Base-by-base conservation (phyloP, 2,113 vertebrate species). In the Glareola pratincola region DNA sequence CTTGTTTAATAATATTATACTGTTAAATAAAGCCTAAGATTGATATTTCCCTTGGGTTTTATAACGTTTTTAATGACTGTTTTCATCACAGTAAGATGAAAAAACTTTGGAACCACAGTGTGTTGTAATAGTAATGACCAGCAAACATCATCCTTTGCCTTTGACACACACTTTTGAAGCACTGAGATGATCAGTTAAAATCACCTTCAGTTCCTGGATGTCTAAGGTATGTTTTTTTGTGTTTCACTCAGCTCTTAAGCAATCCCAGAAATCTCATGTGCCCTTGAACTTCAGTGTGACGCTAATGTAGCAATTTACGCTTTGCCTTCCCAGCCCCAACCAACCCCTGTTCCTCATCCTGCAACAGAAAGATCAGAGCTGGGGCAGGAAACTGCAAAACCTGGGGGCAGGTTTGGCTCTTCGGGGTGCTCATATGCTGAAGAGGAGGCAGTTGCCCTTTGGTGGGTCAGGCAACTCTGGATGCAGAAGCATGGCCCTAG, bases 401-500 rank as follows among this genome's bases (percentile, higher is more conserved):
- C 12, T 9, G 7, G 45, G 10, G 7, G 8, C 23, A 60, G 67
- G 27, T n/a, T 59, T 2, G 2, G 23, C 37, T 67, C 19, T 50
- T 17, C 2, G 14, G n/a, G 17, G 4, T 37, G 29, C 15, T 59
- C 4, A 8, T 6, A 14, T 0, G 39, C 34, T 20, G 51, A 36
- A 47, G 34, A 76, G 26, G 14, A 90, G 27, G 26, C 21, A 48
- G 22, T 7, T 81, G 66, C 7, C 30, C 8, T n/a, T 60, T 27
- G 50, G 18, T 71, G 12, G 12, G 8, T 43, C 66, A 78, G 41
- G 60, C 56, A 37, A 53, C 47, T 76, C 41, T 2, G 8, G 51
- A 12, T 3, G 2, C 59, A 47, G 64, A 45, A 82, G 36, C 30
- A 39, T 0, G 1, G 47, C n/a, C 9, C 37, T 1, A n/a, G 27